These are phyloP conservation scores for Syrmaticus mikado DNA, from an alignment of 2,113 vertebrate genomes.

Conservation along the genomic window DNA sequence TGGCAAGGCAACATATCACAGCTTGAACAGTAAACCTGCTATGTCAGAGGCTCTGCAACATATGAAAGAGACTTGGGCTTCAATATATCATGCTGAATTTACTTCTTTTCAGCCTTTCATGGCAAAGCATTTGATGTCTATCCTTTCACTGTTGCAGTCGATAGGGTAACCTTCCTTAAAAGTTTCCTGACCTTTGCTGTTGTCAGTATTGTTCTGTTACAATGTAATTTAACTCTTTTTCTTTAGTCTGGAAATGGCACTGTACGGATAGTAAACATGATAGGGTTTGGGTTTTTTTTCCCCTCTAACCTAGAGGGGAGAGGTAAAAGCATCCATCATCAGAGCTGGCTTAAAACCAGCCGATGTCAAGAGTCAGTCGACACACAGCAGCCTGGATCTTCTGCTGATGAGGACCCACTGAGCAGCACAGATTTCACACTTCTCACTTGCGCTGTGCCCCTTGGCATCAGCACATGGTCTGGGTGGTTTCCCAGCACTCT, in stretches of 20 bases:
- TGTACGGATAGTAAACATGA: constrained; percentile 27
- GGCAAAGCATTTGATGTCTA: constrained; percentile 57
- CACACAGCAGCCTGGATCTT: background rate
- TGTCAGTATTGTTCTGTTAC: constrained; percentile 36
- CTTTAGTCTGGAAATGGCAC: constrained; percentile 56
- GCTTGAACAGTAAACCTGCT: constrained; percentile 74
- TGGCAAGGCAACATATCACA: constrained; percentile 74
- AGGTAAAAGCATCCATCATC: constrained; percentile 34
- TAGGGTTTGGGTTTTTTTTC: background rate
- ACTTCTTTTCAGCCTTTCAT: constrained; percentile 70
- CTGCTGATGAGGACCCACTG: background rate
- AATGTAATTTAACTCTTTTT: constrained; percentile 59
- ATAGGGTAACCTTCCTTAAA: constrained; percentile 50
- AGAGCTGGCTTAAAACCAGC: constrained; percentile 14
- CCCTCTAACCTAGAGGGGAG: background rate
- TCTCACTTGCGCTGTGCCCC: background rate
- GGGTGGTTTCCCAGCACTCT: background rate
- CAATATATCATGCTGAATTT: constrained; percentile 70
- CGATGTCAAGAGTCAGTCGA: background rate
- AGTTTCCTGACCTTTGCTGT: constrained; percentile 60
- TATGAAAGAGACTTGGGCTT: constrained; percentile 67
- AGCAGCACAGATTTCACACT: background rate
- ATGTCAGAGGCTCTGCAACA: constrained; percentile 58
- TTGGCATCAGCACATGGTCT: background rate
- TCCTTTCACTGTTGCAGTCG: constrained; percentile 57